Evolutionary conservation across 1,140 invertebrate genomes (phyloP), one percentile per base, ranked within the genome.

Genomic region (Anagrus nilaparvatae): DNA sequence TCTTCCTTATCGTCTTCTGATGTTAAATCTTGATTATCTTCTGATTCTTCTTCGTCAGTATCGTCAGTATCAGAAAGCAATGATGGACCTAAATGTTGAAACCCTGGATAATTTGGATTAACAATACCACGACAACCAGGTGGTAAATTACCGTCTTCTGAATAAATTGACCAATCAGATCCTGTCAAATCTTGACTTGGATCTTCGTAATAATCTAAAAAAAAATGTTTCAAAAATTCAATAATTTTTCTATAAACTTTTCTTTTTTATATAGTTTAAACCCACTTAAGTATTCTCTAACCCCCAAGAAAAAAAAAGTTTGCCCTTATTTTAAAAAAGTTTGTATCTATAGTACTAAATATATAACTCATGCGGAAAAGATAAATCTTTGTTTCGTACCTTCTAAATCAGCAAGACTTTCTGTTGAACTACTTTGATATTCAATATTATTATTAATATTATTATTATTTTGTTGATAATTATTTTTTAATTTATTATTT

Each of bases 81-180:
- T 2, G 58, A 57, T 3, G 63, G 59, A 4, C 58, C 66, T 10
- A 71, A 54, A 46, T 71, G 65, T 40, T 70, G 64, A 42, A 71
- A 72, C 56, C 82, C 81, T 7, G 81, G 81, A 61, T 84, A 84
- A 60, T 86, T 86, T 7, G 81, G 82, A 62, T 84, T 84, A 48
- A 82, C 77, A 43, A 84, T 83, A 30, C 81, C 79, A 46, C 79
- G 70, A 19, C 59, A 62, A 30, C 54, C 51, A 5, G 53, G 36
- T 0, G 59, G 58, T 1, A 59, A 39, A 32, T 61, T 67, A 14
- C 52, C 61, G 24, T 69, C 67, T 20, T 65, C 62, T 17, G 60
- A 63, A 48, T 51, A 62, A 40, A 66, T 66, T 12, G 65, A 67
- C 58, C 64, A 67, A 31, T 67, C 67, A 19, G 61, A 63, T 12